These are phyloP conservation scores for Chouioia cunea DNA, from an alignment of 2,888 invertebrate species.

Conservation along the genomic window DNA sequence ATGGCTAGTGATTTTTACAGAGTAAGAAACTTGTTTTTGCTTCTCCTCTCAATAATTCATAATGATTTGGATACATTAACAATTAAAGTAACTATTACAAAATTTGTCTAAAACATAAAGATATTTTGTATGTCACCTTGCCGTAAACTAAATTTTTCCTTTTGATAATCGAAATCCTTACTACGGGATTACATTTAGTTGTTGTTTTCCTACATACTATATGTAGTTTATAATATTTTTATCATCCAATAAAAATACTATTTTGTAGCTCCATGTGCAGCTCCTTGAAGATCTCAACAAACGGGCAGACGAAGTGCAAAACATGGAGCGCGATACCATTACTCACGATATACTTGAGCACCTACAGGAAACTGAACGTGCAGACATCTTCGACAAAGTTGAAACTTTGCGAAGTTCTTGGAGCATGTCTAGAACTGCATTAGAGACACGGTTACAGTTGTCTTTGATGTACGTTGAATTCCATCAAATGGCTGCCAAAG, in stretches of 20 bases:
- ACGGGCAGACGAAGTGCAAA: slow-evolving; percentile 74
- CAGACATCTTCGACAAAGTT: slow-evolving; percentile 75
- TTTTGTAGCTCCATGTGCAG: slow-evolving; percentile 76
- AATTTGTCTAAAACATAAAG: neutral
- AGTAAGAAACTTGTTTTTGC: slow-evolving; percentile 9
- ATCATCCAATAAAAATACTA: neutral
- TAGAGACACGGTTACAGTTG: slow-evolving; percentile 77
- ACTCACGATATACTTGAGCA: slow-evolving; percentile 73
- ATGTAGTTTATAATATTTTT: no score
- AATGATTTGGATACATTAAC: no score
- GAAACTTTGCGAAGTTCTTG: slow-evolving; percentile 75
- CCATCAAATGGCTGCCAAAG: slow-evolving; percentile 77
- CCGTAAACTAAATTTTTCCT: no score
- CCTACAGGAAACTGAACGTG: slow-evolving; percentile 75
- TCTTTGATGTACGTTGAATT: slow-evolving; percentile 79
- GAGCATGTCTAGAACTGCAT: slow-evolving; percentile 73
- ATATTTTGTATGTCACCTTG: no score
- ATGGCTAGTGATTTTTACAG: slow-evolving; percentile 79
- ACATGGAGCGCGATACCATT: slow-evolving; percentile 66
- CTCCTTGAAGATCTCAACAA: slow-evolving; percentile 80
- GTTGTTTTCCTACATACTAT: no score
- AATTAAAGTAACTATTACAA: neutral
- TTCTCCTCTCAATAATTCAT: neutral
- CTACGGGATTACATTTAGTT: neutral
- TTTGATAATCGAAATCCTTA: neutral